A percentile compares a stretch with the other conserved stretches of the same genome.
Conservation (phyloP, 2,113 vertebrate species). For the Dipodomys stephensi region DNA sequence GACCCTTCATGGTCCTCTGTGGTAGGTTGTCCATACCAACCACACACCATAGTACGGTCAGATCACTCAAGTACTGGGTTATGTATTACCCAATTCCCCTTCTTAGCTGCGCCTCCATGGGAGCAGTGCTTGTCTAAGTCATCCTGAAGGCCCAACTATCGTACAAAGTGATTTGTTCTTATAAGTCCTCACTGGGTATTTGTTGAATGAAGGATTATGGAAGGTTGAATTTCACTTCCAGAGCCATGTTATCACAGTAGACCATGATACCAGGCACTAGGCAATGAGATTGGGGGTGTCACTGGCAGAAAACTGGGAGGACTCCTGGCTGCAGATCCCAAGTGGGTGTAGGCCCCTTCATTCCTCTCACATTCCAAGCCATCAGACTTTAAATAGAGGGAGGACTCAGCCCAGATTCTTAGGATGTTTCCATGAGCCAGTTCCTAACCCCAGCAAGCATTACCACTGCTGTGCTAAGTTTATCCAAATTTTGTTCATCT, state of each 20-base stretch:
- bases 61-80: not conserved
- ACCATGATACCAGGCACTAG: not conserved
- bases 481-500: slow-evolving; percentile 1
- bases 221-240: slow-evolving; percentile 23
- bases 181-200: not conserved
- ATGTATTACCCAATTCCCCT: not conserved
- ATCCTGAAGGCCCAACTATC: not conserved
- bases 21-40: not conserved
- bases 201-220: not conserved
- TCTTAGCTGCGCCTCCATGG: not conserved
- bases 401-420: slow-evolving; percentile 61
- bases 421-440: slow-evolving; percentile 27
- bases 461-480: not conserved
- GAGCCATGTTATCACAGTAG: not conserved
- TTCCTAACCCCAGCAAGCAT: slow-evolving; percentile 9
- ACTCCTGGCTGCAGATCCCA: slow-evolving; percentile 29
- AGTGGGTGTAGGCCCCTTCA: slow-evolving; percentile 2
- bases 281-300: not conserved
- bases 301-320: not conserved
- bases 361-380: slow-evolving; percentile 44
- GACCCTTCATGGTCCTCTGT: not conserved
- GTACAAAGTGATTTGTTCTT: not conserved
- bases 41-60: not conserved
- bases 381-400: slow-evolving; percentile 39
- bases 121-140: not conserved